Evolutionary conservation across 2,888 invertebrate species (phyloP).

Genomic region (Colostygia pectinataria): DNA sequence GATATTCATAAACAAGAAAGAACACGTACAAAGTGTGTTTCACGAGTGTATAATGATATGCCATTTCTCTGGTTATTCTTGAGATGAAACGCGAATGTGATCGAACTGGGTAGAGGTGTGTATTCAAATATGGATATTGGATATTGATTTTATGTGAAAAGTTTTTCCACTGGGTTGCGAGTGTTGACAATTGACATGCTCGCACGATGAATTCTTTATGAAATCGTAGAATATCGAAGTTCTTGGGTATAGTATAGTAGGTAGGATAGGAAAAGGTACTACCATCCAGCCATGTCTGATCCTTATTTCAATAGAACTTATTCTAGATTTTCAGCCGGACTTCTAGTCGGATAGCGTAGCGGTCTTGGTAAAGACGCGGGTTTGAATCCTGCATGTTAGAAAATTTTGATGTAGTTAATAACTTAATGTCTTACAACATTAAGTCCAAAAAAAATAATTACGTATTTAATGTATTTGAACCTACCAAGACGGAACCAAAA

Average conservation of each 20-base stretch:
- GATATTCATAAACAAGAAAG: no score
- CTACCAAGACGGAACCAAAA: no score
- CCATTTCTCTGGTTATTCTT: slow-evolving; percentile 50
- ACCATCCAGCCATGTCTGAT: no score
- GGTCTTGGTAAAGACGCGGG: no score
- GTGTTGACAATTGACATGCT: slow-evolving; percentile 35
- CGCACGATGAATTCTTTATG: neutral
- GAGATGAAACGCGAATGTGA: slow-evolving; percentile 42
- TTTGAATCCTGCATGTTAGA: no score
- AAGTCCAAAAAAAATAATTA: no score
- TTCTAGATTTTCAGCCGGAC: no score
- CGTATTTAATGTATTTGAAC: no score
- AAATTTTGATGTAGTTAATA: no score
- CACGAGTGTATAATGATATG: slow-evolving; percentile 46
- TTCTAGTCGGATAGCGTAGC: no score
- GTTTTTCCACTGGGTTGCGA: slow-evolving; percentile 18
- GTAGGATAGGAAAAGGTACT: neutral
- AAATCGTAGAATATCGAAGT: neutral
- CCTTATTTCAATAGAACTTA: no score
- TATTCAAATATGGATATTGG: slow-evolving; percentile 52
- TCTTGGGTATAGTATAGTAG: neutral
- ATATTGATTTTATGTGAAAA: slow-evolving; percentile 52
- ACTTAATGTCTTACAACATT: no score
- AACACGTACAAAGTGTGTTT: slow-evolving; percentile 32
- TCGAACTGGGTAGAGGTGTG: slow-evolving; percentile 21